phyloP scores from a whole-genome alignment of 2,113 vertebrate species.

The Ictalurus punctatus region DNA sequence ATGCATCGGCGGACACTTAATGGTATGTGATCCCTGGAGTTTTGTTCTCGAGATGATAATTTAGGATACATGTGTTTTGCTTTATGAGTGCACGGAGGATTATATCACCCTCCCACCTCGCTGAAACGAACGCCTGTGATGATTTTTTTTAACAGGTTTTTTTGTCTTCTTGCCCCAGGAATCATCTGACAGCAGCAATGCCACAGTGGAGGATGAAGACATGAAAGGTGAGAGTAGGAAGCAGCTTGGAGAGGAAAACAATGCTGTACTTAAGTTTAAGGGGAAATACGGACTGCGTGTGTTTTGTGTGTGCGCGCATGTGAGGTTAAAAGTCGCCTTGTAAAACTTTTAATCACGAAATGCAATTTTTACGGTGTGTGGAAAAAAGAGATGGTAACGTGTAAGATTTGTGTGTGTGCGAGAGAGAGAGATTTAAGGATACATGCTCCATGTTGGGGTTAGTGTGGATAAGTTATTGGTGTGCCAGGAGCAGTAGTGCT shows the following conservation, averaged over 20 bases:
- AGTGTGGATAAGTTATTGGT: neutral
- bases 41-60: conserved; percentile 21
- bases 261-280: neutral
- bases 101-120: conserved; percentile 12
- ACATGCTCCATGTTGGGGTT: neutral
- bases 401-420: conserved; percentile 46
- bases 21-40: conserved; percentile 36
- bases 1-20: conserved; percentile 27
- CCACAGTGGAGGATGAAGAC: conserved; percentile 96
- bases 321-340: conserved; percentile 1
- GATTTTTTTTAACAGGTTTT: conserved; percentile 6
- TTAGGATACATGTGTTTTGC: conserved; percentile 12
- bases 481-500: neutral
- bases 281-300: neutral
- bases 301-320: neutral
- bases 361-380: neutral
- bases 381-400: neutral
- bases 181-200: conserved; percentile 96
- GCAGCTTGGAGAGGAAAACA: neutral
- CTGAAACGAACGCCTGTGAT: neutral
- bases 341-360: conserved; percentile 8
- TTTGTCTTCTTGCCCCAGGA: conserved; percentile 74
- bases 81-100: conserved; percentile 19
- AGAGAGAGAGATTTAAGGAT: conserved; percentile 12
- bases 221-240: conserved; percentile 85